Conservation (phyloP, 2,888 invertebrate genomes). For the Ptilodon capucinus region DNA sequence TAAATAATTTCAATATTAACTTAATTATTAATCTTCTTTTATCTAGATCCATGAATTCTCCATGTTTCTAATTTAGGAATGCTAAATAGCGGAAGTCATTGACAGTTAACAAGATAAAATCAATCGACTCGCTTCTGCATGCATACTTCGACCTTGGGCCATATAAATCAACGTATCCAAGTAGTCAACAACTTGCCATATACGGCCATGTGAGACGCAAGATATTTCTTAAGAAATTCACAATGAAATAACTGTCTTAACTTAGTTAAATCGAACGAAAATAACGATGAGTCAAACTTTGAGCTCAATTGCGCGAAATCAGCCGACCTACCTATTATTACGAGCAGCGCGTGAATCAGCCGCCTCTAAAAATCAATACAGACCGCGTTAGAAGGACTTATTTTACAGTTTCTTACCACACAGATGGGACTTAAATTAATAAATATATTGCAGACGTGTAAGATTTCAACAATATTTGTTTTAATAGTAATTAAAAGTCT, state of each 20-base stretch:
- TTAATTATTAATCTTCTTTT: no score
- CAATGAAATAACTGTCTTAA: conserved; percentile 29
- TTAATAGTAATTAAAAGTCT: conserved; percentile 37
- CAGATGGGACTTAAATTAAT: conserved; percentile 8
- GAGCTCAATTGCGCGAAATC: conserved; percentile 59
- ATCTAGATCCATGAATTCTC: background rate
- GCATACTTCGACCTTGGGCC: conserved; percentile 34
- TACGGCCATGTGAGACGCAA: conserved; percentile 13
- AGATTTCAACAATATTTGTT: conserved; percentile 21
- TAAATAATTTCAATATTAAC: no score
- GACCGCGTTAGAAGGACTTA: conserved; percentile 33
- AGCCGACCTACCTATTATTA: conserved; percentile 27
- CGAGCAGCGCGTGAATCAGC: conserved; percentile 62
- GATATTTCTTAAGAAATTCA: conserved; percentile 26
- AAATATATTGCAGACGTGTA: conserved; percentile 8
- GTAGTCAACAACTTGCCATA: conserved; percentile 9
- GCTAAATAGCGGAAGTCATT: conserved; percentile 20
- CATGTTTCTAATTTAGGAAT: background rate
- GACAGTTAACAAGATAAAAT: conserved; percentile 17
- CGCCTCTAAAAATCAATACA: conserved; percentile 75
- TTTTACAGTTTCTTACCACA: conserved; percentile 14
- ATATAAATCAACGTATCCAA: conserved; percentile 22
- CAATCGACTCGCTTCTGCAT: conserved; percentile 26
- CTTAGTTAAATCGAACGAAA: conserved; percentile 44
- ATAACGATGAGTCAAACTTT: conserved; percentile 65